Percentiles rank a stretch among this genome's conserved stretches.
These are phyloP conservation scores for Chouioia cunea DNA, from an alignment of 2,888 invertebrate genomes.

Conservation along the genomic window DNA sequence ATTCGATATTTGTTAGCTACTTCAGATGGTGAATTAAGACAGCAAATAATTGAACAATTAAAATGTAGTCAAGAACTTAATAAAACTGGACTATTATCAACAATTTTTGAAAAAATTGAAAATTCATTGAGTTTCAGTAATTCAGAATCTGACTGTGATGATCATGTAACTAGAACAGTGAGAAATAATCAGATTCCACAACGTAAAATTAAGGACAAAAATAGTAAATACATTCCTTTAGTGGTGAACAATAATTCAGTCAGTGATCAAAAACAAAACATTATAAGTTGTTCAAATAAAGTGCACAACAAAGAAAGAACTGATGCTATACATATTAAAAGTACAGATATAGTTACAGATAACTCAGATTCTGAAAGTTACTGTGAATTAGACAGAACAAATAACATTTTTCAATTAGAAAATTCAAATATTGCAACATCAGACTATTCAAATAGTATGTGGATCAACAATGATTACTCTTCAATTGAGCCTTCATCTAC, in stretches of 20 bases:
- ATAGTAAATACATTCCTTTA: slow-evolving; percentile 46
- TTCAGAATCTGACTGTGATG: slow-evolving; percentile 23
- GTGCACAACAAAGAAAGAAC: neutral
- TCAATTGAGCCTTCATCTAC: too few relatives aligned
- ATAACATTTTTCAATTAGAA: neutral
- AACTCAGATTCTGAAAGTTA: slow-evolving; percentile 5
- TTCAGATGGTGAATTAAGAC: slow-evolving; percentile 37
- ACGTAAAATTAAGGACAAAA: neutral
- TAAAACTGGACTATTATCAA: slow-evolving; percentile 43
- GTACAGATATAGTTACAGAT: neutral
- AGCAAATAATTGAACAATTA: slow-evolving; percentile 47
- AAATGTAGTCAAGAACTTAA: slow-evolving; percentile 21
- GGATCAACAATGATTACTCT: too few relatives aligned
- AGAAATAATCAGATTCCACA: neutral
- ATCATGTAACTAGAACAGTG: neutral
- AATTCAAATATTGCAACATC: too few relatives aligned
- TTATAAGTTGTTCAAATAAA: neutral
- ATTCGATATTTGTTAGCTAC: slow-evolving; percentile 48
- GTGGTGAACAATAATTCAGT: slow-evolving; percentile 52
- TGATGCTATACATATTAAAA: too few relatives aligned
- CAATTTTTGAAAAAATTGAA: slow-evolving; percentile 37
- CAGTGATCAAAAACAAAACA: slow-evolving; percentile 26
- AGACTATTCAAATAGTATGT: too few relatives aligned
- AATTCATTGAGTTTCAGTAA: slow-evolving; percentile 12
- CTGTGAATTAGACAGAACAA: neutral